These are phyloP conservation scores for Hemaris fuciformis DNA, from an alignment of 2,888 invertebrate genomes.

Conservation along the genomic window DNA sequence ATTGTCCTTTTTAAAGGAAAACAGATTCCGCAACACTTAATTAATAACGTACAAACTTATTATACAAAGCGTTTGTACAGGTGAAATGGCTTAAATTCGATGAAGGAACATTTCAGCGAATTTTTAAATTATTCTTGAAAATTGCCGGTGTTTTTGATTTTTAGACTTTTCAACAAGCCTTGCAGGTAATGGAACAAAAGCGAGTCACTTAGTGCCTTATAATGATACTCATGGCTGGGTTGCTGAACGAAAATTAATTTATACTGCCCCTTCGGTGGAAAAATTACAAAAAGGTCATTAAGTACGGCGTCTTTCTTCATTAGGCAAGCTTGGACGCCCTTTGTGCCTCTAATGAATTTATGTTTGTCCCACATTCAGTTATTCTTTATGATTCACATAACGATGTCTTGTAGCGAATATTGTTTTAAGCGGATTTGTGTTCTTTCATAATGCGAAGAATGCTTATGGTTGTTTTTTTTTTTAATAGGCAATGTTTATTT, in stretches of 20 bases:
- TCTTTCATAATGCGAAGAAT: too few relatives aligned
- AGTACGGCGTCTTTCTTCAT: slow-evolving; percentile 75
- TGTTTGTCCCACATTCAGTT: slow-evolving; percentile 45
- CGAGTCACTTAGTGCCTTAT: slow-evolving; percentile 55
- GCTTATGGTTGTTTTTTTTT: too few relatives aligned
- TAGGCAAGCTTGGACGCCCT: slow-evolving; percentile 60
- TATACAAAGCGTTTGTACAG: too few relatives aligned
- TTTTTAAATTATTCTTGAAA: slow-evolving; percentile 18
- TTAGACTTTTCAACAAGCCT: slow-evolving; percentile 37
- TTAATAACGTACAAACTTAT: too few relatives aligned
- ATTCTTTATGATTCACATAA: slow-evolving; percentile 27
- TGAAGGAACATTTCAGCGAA: too few relatives aligned
- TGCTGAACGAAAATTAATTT: slow-evolving; percentile 70
- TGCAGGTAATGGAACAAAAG: slow-evolving; percentile 48
- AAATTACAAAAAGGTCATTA: slow-evolving; percentile 77
- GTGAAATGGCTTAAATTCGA: too few relatives aligned
- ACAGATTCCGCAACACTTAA: too few relatives aligned
- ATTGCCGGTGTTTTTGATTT: slow-evolving; percentile 40
- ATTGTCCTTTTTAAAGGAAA: too few relatives aligned
- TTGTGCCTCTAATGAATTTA: slow-evolving; percentile 69
- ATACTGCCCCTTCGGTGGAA: slow-evolving; percentile 65
- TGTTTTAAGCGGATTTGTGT: too few relatives aligned
- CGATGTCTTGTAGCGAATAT: slow-evolving; percentile 26
- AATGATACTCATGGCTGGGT: slow-evolving; percentile 54
- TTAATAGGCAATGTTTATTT: too few relatives aligned